Percentiles rank a stretch among this genome's conserved stretches.
These are phyloP conservation scores for Isurus oxyrinchus DNA, from an alignment of 2,113 vertebrate species.

Conservation along the genomic window DNA sequence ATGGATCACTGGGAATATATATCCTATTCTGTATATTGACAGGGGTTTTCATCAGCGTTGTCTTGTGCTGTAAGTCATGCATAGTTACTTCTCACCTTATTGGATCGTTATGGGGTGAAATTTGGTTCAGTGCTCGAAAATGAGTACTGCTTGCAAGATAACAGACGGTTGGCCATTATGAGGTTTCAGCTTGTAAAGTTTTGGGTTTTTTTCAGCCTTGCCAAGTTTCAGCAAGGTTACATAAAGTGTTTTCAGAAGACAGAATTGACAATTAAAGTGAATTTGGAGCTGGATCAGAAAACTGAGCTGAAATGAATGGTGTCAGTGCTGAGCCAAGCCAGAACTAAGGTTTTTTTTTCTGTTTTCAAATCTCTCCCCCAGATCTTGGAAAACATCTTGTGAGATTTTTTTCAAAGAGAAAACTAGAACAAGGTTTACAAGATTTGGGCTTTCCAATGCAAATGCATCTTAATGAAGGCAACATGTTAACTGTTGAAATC, in stretches of 20 bases:
- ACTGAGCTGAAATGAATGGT: neutral
- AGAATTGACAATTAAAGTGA: neutral
- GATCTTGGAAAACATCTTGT: neutral
- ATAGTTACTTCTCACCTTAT: neutral
- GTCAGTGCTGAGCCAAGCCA: neutral
- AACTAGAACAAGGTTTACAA: neutral
- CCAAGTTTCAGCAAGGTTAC: neutral
- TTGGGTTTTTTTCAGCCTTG: neutral
- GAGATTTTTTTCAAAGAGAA: neutral
- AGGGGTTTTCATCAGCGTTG: neutral
- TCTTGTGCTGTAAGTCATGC: neutral
- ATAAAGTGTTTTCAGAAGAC: neutral
- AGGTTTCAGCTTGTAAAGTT: neutral
- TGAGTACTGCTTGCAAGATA: neutral
- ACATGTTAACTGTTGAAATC: neutral
- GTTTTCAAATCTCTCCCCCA: neutral
- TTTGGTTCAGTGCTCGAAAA: neutral
- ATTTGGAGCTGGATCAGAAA: neutral
- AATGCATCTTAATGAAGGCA: neutral
- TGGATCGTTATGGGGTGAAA: neutral
- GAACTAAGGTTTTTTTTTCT: neutral
- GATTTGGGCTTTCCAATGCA: neutral
- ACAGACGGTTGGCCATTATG: neutral
- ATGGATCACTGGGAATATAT: neutral
- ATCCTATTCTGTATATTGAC: neutral